phyloP scores from a whole-genome alignment of 2,797 vertebrate species.

The Nannoperca obscura region DNA sequence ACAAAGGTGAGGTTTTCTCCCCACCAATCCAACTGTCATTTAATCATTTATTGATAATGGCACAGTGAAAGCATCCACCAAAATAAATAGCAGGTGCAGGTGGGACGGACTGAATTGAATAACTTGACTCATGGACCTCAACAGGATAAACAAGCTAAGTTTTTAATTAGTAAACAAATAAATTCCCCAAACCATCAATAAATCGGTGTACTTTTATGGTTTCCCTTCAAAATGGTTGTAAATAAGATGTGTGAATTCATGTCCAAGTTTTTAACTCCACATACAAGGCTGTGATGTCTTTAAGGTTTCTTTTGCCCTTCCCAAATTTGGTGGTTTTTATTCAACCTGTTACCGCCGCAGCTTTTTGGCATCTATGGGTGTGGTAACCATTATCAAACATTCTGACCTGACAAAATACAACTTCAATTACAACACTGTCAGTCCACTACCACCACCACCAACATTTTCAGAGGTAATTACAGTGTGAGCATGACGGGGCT shows the following conservation, averaged over 20 bases:
- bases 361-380: not conserved
- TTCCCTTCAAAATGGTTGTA: not conserved
- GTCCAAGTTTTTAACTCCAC: not conserved
- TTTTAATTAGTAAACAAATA: not conserved
- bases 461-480: conserved; percentile 3
- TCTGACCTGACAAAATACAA: not conserved
- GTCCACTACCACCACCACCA: not conserved
- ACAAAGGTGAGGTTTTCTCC: not conserved
- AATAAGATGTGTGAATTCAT: not conserved
- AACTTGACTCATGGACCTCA: conserved; percentile 25
- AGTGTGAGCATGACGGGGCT: not conserved
- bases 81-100: conserved; percentile 16
- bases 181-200: not conserved
- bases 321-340: conserved; percentile 5
- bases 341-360: not conserved
- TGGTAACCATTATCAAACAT: conserved; percentile 1
- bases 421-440: not conserved
- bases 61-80: conserved; percentile 1
- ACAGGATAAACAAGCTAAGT: not conserved
- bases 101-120: conserved; percentile 7
- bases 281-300: not conserved
- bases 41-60: conserved; percentile 7
- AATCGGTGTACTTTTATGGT: not conserved
- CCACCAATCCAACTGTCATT: not conserved
- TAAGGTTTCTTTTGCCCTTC: not conserved